Evolutionary conservation across 2,888 invertebrate species (phyloP), one percentile per base, ranked within the genome.

Genomic region (Cheilosia impressa): DNA sequence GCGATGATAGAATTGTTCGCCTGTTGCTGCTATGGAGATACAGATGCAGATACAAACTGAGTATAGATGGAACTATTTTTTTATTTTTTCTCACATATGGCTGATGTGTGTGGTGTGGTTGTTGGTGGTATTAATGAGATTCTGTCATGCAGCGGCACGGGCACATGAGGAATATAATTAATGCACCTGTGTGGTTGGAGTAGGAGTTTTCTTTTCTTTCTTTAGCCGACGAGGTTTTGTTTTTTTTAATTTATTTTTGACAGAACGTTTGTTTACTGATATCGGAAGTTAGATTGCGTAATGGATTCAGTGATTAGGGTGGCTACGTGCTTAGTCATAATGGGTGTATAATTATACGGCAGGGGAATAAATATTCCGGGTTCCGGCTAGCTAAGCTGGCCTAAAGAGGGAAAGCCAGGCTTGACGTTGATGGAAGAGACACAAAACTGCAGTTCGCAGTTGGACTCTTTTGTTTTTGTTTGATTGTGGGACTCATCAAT

Each of bases 1-100:
- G 76, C 85, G 85, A 81, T 85, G 85, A 85, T 85, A 85, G 85
- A 81, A 85, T 85, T 85, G 85, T 77, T 85, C 19, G 81, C 85
- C 85, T 80, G 85, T 85, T 85, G 85, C 85, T 85, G 65, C 38
- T 52, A 15, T 24, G 22, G 13, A 47, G 47, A 57, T 58, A 34
- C 60, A 27, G 71, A 38, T 60, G 68, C 58, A 72, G 65, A 82
- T 77, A 72, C 53, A 27, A 27, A 43, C 27, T 10, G 10, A 34
- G 34, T 34, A 31, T 53, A 57, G 69, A 71, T 41, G 38, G 47
- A 34, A 24, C 38, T 52, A 24, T 19, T 34, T 69, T 41, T 10
- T 24, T 41, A 63, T 72, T 50, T 53, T 41, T 55, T 50, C 50
- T 27, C 53, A 52, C 66, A 75, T 62, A 57, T 68, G 63, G 58